Percentiles rank a stretch among this genome's conserved stretches.
Evolutionary conservation across 2,888 invertebrate species (phyloP).

Genomic region (Pseudococcus viburni): DNA sequence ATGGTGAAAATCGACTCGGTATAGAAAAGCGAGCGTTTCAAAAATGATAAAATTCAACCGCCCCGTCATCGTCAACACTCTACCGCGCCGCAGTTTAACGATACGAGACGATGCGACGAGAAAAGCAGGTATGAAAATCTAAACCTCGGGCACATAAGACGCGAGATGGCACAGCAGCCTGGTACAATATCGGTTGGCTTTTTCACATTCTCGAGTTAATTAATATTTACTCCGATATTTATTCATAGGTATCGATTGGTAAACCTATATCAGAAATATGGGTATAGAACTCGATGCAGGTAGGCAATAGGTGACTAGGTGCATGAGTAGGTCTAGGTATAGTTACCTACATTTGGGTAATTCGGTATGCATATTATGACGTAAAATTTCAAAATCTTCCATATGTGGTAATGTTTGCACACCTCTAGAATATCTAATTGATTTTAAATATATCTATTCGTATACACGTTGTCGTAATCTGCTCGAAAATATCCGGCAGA

Average conservation of each 20-base stretch:
- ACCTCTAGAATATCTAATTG: neutral
- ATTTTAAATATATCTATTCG: neutral
- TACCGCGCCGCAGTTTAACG: neutral
- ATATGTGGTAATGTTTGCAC: neutral
- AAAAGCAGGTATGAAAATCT: conserved; percentile 3
- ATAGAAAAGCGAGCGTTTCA: neutral
- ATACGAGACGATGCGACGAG: neutral
- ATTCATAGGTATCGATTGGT: neutral
- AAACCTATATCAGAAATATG: neutral
- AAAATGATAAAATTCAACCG: neutral
- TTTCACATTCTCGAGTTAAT: conserved; percentile 1
- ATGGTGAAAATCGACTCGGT: neutral
- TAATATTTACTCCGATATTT: neutral
- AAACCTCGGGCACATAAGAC: neutral
- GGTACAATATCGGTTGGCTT: neutral
- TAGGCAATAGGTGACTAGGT: neutral
- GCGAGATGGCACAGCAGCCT: neutral
- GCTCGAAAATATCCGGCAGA: too few relatives aligned
- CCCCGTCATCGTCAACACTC: neutral
- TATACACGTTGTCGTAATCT: too few relatives aligned
- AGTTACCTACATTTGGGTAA: neutral
- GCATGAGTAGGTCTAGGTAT: neutral
- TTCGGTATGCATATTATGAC: neutral
- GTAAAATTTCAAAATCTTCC: neutral
- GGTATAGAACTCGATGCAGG: neutral